Evolutionary conservation across 2,797 vertebrate species (phyloP).

Genomic region (Poeciliopsis infans): DNA sequence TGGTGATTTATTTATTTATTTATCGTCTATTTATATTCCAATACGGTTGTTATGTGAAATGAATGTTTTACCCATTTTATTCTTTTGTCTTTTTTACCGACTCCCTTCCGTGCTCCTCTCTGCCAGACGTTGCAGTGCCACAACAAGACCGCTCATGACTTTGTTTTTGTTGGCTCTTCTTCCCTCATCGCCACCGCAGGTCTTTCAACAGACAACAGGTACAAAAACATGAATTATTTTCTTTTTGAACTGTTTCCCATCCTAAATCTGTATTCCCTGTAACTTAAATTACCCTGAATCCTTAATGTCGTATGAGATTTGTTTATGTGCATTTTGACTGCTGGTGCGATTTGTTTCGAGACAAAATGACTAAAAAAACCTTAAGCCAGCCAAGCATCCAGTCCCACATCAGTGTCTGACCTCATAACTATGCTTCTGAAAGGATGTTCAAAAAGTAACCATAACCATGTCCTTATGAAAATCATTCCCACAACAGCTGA

Average conservation of each 20-base stretch:
- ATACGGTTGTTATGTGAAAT: not conserved
- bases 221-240: conserved; percentile 21
- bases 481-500: not conserved
- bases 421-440: not conserved
- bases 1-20: conserved; percentile 78
- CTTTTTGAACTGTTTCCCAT: not conserved
- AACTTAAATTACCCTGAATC: not conserved
- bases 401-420: not conserved
- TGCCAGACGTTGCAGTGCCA: conserved; percentile 95
- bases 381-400: not conserved
- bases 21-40: not conserved
- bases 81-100: conserved; percentile 13
- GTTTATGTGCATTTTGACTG: not conserved
- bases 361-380: not conserved
- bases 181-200: conserved; percentile 96
- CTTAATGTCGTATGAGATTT: not conserved
- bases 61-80: conserved; percentile 16
- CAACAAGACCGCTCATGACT: conserved; percentile 97
- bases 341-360: not conserved
- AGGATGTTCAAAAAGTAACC: not conserved
- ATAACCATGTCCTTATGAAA: not conserved
- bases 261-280: not conserved
- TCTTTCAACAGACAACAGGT: conserved; percentile 96
- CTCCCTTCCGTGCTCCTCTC: conserved; percentile 31
- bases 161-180: conserved; percentile 96